Conservation (phyloP, 2,888 invertebrate genomes). For the Drosophila merina region DNA sequence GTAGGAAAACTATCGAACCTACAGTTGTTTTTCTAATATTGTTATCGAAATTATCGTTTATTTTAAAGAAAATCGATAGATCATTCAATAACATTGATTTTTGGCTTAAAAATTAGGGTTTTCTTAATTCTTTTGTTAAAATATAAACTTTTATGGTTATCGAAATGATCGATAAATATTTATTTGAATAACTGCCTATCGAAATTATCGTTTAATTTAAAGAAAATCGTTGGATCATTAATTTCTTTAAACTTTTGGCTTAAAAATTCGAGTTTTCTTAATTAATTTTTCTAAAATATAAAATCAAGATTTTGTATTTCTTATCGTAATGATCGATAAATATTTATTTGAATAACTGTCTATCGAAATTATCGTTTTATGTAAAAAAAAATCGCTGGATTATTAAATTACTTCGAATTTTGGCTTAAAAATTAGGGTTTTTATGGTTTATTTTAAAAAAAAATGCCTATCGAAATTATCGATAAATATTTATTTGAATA, state of each 20-base stretch:
- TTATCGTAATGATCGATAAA: no score
- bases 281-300: background rate
- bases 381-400: background rate
- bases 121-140: no score
- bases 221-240: background rate
- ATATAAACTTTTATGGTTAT: no score
- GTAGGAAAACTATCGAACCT: no score
- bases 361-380: background rate
- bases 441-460: background rate
- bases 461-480: background rate
- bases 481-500: background rate
- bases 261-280: background rate
- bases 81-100: no score
- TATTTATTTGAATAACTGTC: background rate
- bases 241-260: no score
- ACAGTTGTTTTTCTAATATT: no score
- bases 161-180: background rate
- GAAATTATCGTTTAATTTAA: background rate
- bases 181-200: background rate
- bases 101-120: no score
- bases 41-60: no score
- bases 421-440: background rate
- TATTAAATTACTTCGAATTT: no score
- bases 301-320: background rate
- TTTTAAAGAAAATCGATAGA: no score